Evolutionary conservation across 2,888 invertebrate genomes (phyloP).

Genomic region (Camptogramma bilineatum): DNA sequence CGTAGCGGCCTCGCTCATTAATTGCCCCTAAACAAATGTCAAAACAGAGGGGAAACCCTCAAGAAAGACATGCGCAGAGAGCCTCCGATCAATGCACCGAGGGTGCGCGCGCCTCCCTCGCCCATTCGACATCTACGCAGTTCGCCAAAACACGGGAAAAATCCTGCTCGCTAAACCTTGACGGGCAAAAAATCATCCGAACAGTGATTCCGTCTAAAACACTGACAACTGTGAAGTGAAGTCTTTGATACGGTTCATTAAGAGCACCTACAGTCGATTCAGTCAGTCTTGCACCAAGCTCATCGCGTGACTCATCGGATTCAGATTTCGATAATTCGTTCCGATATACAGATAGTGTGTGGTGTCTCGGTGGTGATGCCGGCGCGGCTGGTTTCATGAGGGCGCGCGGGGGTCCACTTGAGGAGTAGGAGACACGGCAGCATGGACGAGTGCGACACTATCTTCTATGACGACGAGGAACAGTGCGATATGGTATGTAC

Average conservation of each 20-base stretch:
- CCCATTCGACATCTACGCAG: slow-evolving; percentile 76
- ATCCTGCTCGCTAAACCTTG: slow-evolving; percentile 50
- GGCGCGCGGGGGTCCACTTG: slow-evolving; percentile 71
- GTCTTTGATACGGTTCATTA: slow-evolving; percentile 64
- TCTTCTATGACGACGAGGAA: slow-evolving; percentile 85
- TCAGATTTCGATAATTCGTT: slow-evolving; percentile 66
- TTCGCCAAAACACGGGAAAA: slow-evolving; percentile 72
- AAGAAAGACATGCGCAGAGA: slow-evolving; percentile 76
- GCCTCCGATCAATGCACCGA: slow-evolving; percentile 78
- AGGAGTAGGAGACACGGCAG: slow-evolving; percentile 71
- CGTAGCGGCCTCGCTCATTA: slow-evolving; percentile 6
- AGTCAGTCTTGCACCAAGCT: slow-evolving; percentile 62
- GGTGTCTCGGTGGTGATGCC: slow-evolving; percentile 74
- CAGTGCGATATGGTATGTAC: slow-evolving; percentile 82
- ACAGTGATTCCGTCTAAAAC: slow-evolving; percentile 50
- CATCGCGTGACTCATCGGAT: slow-evolving; percentile 79
- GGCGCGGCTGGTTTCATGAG: slow-evolving; percentile 81
- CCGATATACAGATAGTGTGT: slow-evolving; percentile 63
- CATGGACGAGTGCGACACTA: slow-evolving; percentile 82
- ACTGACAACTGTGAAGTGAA: slow-evolving; percentile 51
- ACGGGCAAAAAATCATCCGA: slow-evolving; percentile 33
- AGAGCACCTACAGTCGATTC: slow-evolving; percentile 80
- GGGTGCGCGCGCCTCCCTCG: slow-evolving; percentile 78
- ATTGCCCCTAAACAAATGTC: slow-evolving; percentile 60
- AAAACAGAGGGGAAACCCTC: slow-evolving; percentile 66